Evolutionary conservation across 2,797 vertebrate species (phyloP).

Genomic region (Linurgus olivaceus): DNA sequence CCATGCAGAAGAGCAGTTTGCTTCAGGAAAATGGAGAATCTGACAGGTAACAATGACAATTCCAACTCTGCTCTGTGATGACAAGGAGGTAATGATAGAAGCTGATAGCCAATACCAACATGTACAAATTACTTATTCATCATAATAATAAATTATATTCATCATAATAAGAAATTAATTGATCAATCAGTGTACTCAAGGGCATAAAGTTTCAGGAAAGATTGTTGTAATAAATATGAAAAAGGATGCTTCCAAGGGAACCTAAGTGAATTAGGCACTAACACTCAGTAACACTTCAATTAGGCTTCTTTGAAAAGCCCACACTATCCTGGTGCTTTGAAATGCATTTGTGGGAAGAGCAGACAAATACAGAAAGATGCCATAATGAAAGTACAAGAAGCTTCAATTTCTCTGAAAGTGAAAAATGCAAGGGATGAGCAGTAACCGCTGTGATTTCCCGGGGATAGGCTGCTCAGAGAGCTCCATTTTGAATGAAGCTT

Average conservation of each 20-base stretch:
- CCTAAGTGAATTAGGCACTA: constrained; percentile 51
- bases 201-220: not conserved
- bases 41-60: not conserved
- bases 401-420: constrained; percentile 50
- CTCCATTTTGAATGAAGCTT: constrained; percentile 48
- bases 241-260: constrained; percentile 10
- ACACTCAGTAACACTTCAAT: constrained; percentile 23
- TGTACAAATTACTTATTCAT: not conserved
- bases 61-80: not conserved
- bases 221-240: not conserved
- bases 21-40: not conserved
- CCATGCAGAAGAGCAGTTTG: not conserved
- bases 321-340: constrained; percentile 21
- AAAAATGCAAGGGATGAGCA: constrained; percentile 24
- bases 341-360: constrained; percentile 50
- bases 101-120: not conserved
- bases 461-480: constrained; percentile 30
- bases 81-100: not conserved
- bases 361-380: constrained; percentile 50
- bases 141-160: constrained; percentile 20
- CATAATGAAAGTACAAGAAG: constrained; percentile 54
- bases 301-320: constrained; percentile 47
- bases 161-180: constrained; percentile 39
- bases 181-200: not conserved
- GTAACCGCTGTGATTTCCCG: constrained; percentile 54